Evolutionary conservation across 2,888 invertebrate genomes (phyloP).

Genomic region (Troilus luridus): DNA sequence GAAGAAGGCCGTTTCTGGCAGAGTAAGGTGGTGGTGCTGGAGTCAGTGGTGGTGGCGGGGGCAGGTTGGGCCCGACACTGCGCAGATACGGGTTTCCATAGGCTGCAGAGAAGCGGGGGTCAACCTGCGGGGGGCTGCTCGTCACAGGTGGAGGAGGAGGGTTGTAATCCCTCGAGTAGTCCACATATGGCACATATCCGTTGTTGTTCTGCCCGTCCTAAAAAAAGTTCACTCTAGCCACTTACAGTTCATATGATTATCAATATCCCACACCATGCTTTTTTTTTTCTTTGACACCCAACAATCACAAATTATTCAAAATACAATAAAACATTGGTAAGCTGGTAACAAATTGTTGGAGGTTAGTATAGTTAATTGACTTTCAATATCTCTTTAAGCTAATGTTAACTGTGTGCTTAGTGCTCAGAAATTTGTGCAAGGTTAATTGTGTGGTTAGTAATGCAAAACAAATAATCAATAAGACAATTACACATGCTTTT

Average conservation of each 20-base stretch:
- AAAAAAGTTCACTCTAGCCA: slow-evolving; percentile 61
- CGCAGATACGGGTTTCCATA: slow-evolving; percentile 92
- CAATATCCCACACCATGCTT: slow-evolving; percentile 56
- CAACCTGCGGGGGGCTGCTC: slow-evolving; percentile 70
- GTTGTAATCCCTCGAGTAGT: slow-evolving; percentile 90
- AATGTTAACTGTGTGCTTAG: slow-evolving; percentile 62
- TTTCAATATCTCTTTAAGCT: slow-evolving; percentile 48
- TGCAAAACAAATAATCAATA: not conserved
- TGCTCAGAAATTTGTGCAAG: slow-evolving; percentile 59
- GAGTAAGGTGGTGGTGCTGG: slow-evolving; percentile 66
- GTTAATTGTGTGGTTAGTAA: slow-evolving; percentile 22
- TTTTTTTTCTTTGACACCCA: slow-evolving; percentile 46
- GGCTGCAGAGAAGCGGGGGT: slow-evolving; percentile 89
- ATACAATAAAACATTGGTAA: slow-evolving; percentile 16
- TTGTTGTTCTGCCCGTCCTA: slow-evolving; percentile 87
- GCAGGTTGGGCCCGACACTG: slow-evolving; percentile 81
- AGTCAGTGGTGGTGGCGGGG: slow-evolving; percentile 79
- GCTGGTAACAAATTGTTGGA: not conserved
- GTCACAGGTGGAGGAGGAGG: slow-evolving; percentile 74
- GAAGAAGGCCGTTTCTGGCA: slow-evolving; percentile 69
- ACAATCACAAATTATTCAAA: slow-evolving; percentile 33
- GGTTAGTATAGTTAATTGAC: not conserved
- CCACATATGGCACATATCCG: slow-evolving; percentile 90
- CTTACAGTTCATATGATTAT: slow-evolving; percentile 43
- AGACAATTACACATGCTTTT: slow-evolving; percentile 27